Percentiles rank a stretch among this genome's conserved stretches.
These are phyloP conservation scores for Mycetomoellerius zeteki DNA, from an alignment of 1,140 invertebrate species.

Conservation along the genomic window DNA sequence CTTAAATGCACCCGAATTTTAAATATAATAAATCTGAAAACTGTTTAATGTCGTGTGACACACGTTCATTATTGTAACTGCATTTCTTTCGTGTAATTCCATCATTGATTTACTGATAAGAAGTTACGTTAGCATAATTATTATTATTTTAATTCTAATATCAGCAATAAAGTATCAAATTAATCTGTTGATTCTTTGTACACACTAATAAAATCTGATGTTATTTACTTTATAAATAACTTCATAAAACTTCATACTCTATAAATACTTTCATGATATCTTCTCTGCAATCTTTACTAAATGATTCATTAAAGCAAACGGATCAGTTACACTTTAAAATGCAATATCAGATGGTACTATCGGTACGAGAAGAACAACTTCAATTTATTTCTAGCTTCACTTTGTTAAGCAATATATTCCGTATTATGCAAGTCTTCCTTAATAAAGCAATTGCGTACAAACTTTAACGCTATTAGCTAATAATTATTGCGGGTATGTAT, in stretches of 20 bases:
- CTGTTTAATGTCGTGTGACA: not conserved
- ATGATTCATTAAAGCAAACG: not conserved
- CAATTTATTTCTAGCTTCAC: not conserved
- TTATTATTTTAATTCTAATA: conserved; percentile 12
- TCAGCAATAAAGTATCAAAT: not conserved
- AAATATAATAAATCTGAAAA: conserved; percentile 30
- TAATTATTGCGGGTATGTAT: conserved; percentile 22
- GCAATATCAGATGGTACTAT: not conserved
- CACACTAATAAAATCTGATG: not conserved
- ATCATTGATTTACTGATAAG: not conserved
- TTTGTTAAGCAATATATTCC: conserved; percentile 31
- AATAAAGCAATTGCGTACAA: not conserved
- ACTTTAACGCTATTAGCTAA: not conserved
- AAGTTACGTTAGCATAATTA: not conserved
- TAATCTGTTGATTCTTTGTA: not conserved
- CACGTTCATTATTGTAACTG: not conserved
- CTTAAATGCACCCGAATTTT: not conserved
- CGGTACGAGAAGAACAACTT: not conserved
- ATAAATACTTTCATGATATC: not conserved
- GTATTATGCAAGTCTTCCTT: not conserved
- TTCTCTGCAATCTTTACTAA: not conserved
- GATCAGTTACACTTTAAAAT: not conserved
- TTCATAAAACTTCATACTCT: too few species aligned
- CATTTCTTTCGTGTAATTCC: not conserved
- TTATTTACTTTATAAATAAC: not conserved